Evolutionary conservation across 2,888 invertebrate species (phyloP).

Genomic region (Agapostemon virescens): DNA sequence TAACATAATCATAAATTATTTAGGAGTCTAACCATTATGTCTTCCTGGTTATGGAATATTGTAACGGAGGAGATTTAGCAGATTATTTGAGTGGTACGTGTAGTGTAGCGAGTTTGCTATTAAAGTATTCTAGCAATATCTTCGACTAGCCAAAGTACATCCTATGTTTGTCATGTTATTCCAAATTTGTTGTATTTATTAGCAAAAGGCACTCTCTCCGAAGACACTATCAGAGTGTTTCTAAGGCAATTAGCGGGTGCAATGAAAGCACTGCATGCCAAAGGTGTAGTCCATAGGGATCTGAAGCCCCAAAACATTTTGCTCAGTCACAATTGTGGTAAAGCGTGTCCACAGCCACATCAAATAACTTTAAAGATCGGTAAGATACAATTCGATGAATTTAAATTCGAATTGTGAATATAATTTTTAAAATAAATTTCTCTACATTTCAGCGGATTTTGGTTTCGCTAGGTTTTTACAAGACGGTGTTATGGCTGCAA

Average conservation of each 20-base stretch:
- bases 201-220: slow-evolving; percentile 96
- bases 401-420: background rate
- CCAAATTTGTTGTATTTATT: slow-evolving; percentile 45
- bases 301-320: slow-evolving; percentile 99
- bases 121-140: background rate
- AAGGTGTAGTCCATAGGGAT: slow-evolving; percentile 99
- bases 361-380: slow-evolving; percentile 97
- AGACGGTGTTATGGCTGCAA: slow-evolving; percentile 99
- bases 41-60: slow-evolving; percentile 99
- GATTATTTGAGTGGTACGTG: slow-evolving; percentile 92
- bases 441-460: slow-evolving; percentile 91
- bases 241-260: slow-evolving; percentile 97
- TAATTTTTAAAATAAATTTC: slow-evolving; percentile 15
- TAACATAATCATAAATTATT: slow-evolving; percentile 42
- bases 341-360: slow-evolving; percentile 86
- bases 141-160: background rate
- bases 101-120: slow-evolving; percentile 6
- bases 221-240: slow-evolving; percentile 97
- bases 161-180: background rate
- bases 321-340: slow-evolving; percentile 90
- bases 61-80: slow-evolving; percentile 99
- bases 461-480: slow-evolving; percentile 99
- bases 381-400: slow-evolving; percentile 78
- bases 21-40: slow-evolving; percentile 96
- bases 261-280: slow-evolving; percentile 97